Percentiles rank a stretch among this genome's conserved stretches.
Conservation (phyloP, 2,113 vertebrate genomes). For the Larimichthys crocea region DNA sequence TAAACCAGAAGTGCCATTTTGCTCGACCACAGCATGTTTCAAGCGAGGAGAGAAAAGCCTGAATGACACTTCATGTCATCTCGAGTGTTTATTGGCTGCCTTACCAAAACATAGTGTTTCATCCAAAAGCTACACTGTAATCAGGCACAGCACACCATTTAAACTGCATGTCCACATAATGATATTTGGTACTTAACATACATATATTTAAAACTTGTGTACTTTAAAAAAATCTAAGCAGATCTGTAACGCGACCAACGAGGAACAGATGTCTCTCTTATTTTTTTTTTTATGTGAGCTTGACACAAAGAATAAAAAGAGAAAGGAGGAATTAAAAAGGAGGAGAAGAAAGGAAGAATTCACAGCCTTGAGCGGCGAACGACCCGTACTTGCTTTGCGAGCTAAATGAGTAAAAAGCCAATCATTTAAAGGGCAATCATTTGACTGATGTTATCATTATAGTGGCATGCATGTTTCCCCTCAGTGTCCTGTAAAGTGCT, state of each 20-base stretch:
- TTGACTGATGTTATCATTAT: conserved; percentile 53
- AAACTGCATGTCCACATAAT: neutral
- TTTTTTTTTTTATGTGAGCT: neutral
- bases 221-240: neutral
- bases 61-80: conserved; percentile 20
- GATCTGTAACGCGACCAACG: neutral
- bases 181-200: neutral
- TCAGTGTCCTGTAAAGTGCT: conserved; percentile 38
- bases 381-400: neutral
- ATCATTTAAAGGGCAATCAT: conserved; percentile 9
- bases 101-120: neutral
- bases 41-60: neutral
- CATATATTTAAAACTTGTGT: neutral
- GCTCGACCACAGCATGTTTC: conserved; percentile 19
- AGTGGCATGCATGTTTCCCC: conserved; percentile 30
- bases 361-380: neutral
- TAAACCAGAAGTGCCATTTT: conserved; percentile 38
- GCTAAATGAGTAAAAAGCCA: neutral
- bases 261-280: neutral
- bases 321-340: neutral
- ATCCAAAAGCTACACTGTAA: neutral
- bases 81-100: neutral
- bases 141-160: neutral
- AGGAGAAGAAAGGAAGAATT: neutral
- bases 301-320: neutral